Base-by-base conservation (phyloP, 2,888 invertebrate genomes). In the Palloptera scutellata region DNA sequence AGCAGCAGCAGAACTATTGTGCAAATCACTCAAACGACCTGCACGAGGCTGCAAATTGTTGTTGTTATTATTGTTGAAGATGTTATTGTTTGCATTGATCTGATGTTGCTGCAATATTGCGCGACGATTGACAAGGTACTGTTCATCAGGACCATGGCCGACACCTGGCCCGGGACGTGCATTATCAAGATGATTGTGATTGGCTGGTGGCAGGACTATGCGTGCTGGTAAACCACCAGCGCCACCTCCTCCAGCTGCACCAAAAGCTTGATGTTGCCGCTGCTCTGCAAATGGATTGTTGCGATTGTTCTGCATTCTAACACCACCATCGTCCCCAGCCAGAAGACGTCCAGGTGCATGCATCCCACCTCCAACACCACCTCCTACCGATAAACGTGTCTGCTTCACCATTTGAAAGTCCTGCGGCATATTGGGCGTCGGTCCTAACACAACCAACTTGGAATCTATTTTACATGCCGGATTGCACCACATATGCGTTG, bases 401-500 rank as follows among this genome's bases (percentile, higher is more conserved):
- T 84, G 84, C 60, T 81, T 84, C 78, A 85, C 81, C 68, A 85
- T 79, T 75, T 85, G 85, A 71, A 85, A 85, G 71, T 85, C 85
- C 59, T 83, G 77, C 12, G 83, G 81, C 75, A 83, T 77, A 74
- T 80, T 81, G 68, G 85, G 81, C 48, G 85, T 83, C 1, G 83
- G 81, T 0, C 85, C 81, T 17, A 94, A 87, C 73, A 93, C 91
- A 45, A 94, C 90, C 72, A 94, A 88, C 83, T 91, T 91, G 76
- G 93, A 90, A 66, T 91, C 92, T 1, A 83, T 87, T 86, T 90
- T 82, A 84, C 96, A 96, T 61, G 94, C 95, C 65, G 96, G 95
- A 86, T 96, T 95, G 83, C 95, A 96, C 95, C 96, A 96, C 81
- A 96, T 91, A 79, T 94, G 93, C 1, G 92, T 91, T 30, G 96